A percentile compares a stretch with the other conserved stretches of the same genome.
Conservation (phyloP, 1,140 invertebrate species). For the Drosophila repleta region DNA sequence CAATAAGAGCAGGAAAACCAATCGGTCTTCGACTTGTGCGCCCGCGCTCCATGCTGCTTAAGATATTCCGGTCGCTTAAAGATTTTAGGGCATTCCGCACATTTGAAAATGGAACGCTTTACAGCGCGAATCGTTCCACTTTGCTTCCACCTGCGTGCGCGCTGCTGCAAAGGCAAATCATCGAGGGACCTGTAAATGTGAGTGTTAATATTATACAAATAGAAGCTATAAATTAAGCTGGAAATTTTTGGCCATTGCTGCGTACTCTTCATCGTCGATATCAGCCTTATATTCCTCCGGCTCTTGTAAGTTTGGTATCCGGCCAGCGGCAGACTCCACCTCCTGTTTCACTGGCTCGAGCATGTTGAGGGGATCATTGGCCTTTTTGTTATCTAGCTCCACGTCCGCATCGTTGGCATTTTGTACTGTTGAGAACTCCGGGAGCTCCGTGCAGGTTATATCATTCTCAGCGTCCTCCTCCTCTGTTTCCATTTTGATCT, state of each 20-base stretch:
- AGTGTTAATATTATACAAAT: neutral
- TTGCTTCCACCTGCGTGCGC: constrained; percentile 59
- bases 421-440: constrained; percentile 43
- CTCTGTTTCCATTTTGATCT: constrained; percentile 66
- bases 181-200: constrained; percentile 52
- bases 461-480: constrained; percentile 58
- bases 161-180: constrained; percentile 52
- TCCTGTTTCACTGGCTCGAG: constrained; percentile 62
- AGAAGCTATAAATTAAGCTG: neutral
- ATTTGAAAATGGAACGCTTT: constrained; percentile 41
- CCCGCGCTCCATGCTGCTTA: constrained; percentile 48
- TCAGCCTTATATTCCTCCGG: constrained; percentile 26
- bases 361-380: constrained; percentile 60
- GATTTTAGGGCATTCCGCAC: constrained; percentile 54
- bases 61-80: constrained; percentile 53
- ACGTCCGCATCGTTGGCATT: constrained; percentile 23
- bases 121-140: neutral
- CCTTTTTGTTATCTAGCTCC: constrained; percentile 52
- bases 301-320: constrained; percentile 6
- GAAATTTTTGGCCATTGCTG: neutral
- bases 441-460: constrained; percentile 58
- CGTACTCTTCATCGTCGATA: constrained; percentile 67
- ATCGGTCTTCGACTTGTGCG: constrained; percentile 44
- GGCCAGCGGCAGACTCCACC: neutral
- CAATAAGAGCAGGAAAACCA: constrained; percentile 64